Base-by-base conservation (phyloP, 2,888 invertebrate genomes). In the Plagodis dolabraria region DNA sequence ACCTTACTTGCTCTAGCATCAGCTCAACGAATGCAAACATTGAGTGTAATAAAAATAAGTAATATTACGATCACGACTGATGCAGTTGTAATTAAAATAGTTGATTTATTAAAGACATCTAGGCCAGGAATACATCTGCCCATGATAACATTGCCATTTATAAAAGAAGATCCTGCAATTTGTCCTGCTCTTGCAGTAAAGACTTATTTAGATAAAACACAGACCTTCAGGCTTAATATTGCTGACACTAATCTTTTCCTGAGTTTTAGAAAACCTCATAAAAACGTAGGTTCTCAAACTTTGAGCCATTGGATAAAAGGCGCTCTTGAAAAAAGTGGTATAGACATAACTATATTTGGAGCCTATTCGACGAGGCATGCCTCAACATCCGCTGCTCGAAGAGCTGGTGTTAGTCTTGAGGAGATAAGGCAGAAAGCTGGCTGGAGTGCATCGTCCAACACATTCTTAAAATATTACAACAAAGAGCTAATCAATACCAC, bases 31-130 rank as follows among this genome's bases (percentile, higher is more conserved):
- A 40, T 9, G 40, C 40, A 40, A 10, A 40, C 40, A 40, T 10
- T 40, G 40, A 40, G 40, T 40, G 40, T 40, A 7, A 40, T 40
- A 8, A 40, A 40, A 40, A 40, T 40, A 10, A 40, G 9, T 40
- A 9, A 40, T 10, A 10, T 40, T 40, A 8, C 9, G 40, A 40
- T 40, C 40, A 40, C 6, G 7, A 40, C 7, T 10, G 40, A 40
- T 40, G 5, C 35, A 35, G 7, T 35, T 35, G 35, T 35, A 35
- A 35, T 35, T 35, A 35, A 35, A 35, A 35, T 40, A 40, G 40
- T 40, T 40, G 9, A 40, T 40, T 40, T 40, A 40, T 40, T 40
- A 10, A 40, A 40, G 40, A 40, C 40, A 40, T 40, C 40, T 40
- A 40, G 40, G 9, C 40, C 40, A 40, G 40, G 40, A 40, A 10